phyloP scores from a whole-genome alignment of 2,888 invertebrate genomes.

The Hyppa rectilinea region DNA sequence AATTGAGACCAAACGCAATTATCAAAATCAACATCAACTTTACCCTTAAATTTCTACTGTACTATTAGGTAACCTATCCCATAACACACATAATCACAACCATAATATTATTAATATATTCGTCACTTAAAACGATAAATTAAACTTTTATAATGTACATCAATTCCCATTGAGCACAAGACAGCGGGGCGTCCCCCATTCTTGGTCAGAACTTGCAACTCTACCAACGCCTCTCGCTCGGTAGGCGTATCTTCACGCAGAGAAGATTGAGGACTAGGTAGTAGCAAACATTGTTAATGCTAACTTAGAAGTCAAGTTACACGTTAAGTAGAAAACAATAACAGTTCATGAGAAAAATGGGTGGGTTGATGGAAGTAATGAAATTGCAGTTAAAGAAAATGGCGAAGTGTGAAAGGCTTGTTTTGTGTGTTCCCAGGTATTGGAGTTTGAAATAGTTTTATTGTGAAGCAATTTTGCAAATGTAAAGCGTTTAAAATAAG shows the following conservation, averaged over 20 bases:
- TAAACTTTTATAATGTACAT: conserved; percentile 80
- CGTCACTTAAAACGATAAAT: conserved; percentile 79
- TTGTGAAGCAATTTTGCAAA: conserved; percentile 5
- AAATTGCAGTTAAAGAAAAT: conserved; percentile 51
- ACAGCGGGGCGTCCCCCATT: conserved; percentile 78
- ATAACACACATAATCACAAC: conserved; percentile 39
- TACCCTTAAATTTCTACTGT: too few relatives aligned
- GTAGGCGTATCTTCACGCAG: conserved; percentile 79
- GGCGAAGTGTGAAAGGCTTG: conserved; percentile 57
- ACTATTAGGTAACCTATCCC: conserved; percentile 22
- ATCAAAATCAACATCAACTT: too few relatives aligned
- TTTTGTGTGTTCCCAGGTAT: conserved; percentile 54
- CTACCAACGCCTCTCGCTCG: conserved; percentile 47
- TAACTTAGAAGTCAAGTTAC: conserved; percentile 48
- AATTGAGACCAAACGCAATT: too few relatives aligned
- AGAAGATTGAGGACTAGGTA: conserved; percentile 72
- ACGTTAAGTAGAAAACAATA: conserved; percentile 69
- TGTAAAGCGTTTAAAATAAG: background rate
- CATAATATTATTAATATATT: conserved; percentile 67
- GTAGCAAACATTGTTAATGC: conserved; percentile 45
- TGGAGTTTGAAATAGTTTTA: conserved; percentile 10
- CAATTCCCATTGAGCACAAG: conserved; percentile 72
- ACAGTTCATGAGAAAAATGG: conserved; percentile 73
- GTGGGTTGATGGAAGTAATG: conserved; percentile 60
- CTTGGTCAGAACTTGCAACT: conserved; percentile 51